phyloP scores from a whole-genome alignment of 1,140 invertebrate genomes.

The Drosophila melanogaster region Release_6_plus_ISO1_MT NT_033779.5:18092501-18093000 shows the following conservation, averaged over 20 bases:
- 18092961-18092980: slow-evolving; percentile 76
- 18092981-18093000: slow-evolving; percentile 73
- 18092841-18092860: slow-evolving; percentile 79
- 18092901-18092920: slow-evolving; percentile 53
- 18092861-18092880: slow-evolving; percentile 61
- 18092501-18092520: too few species aligned
- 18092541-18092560: not conserved
- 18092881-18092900: slow-evolving; percentile 69
- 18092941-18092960: slow-evolving; percentile 53
- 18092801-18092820: slow-evolving; percentile 78
- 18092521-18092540: not conserved
- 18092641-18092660: not conserved
- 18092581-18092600: too few species aligned
- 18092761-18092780: slow-evolving; percentile 36
- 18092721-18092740: slow-evolving; percentile 33
- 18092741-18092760: slow-evolving; percentile 12
- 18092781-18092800: slow-evolving; percentile 59
- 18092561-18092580: too few species aligned
- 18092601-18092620: too few species aligned
- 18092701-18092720: slow-evolving; percentile 11
- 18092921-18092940: slow-evolving; percentile 14
- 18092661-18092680: not conserved
- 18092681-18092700: slow-evolving; percentile 50
- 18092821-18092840: slow-evolving; percentile 82
- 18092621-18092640: not conserved